phyloP scores from a whole-genome alignment of 2,113 vertebrate genomes.

The Xiphias gladius region DNA sequence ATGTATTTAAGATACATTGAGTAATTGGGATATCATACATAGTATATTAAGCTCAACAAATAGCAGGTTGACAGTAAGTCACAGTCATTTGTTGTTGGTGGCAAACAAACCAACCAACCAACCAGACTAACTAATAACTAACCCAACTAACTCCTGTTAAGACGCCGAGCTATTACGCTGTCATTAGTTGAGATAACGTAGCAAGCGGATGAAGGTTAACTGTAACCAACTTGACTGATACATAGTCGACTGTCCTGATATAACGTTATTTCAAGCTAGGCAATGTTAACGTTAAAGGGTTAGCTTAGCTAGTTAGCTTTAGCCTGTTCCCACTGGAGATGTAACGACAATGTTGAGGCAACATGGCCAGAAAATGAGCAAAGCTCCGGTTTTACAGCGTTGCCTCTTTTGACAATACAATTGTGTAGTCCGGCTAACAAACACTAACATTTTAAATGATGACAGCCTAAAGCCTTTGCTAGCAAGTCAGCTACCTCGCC shows the following conservation, averaged over 20 bases:
- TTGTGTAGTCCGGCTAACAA: not conserved
- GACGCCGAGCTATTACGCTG: not conserved
- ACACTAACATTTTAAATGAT: not conserved
- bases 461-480: slow-evolving; percentile 11
- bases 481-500: slow-evolving; percentile 31
- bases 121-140: slow-evolving; percentile 73
- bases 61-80: slow-evolving; percentile 36
- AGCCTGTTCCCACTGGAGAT: slow-evolving; percentile 57
- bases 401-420: not conserved
- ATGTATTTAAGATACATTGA: not conserved
- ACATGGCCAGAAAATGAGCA: slow-evolving; percentile 59
- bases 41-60: not conserved
- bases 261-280: slow-evolving; percentile 34
- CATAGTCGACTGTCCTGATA: not conserved
- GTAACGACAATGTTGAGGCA: slow-evolving; percentile 40
- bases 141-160: slow-evolving; percentile 65
- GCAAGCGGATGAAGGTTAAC: not conserved
- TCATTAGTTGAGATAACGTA: not conserved
- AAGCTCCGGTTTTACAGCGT: slow-evolving; percentile 18
- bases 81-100: slow-evolving; percentile 59
- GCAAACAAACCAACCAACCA: slow-evolving; percentile 59
- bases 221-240: not conserved
- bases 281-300: slow-evolving; percentile 37
- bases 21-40: not conserved
- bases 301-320: slow-evolving; percentile 76